phyloP scores from a whole-genome alignment of 2,797 vertebrate species.

The Ptychadena robeensis region DNA sequence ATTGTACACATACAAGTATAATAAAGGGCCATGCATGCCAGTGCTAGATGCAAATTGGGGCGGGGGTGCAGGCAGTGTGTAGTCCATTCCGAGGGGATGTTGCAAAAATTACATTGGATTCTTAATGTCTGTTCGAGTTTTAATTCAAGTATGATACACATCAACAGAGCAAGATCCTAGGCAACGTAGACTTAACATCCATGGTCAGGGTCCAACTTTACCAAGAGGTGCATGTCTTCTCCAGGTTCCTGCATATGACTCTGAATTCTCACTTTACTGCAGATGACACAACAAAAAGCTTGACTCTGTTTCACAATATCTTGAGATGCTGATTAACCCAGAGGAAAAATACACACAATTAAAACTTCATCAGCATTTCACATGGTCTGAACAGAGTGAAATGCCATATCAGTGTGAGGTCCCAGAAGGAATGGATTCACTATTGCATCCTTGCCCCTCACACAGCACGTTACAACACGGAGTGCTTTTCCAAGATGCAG shows the following conservation, averaged over 20 bases:
- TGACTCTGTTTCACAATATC: slow-evolving; percentile 1
- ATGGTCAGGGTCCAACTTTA: not conserved
- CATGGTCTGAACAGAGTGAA: slow-evolving; percentile 30
- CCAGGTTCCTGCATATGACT: slow-evolving; percentile 19
- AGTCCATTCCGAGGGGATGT: slow-evolving; percentile 45
- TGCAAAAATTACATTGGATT: slow-evolving; percentile 38
- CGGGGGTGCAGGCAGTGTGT: slow-evolving; percentile 53
- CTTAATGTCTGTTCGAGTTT: slow-evolving; percentile 41
- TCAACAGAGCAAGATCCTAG: not conserved
- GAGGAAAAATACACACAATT: slow-evolving; percentile 27
- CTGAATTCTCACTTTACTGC: not conserved
- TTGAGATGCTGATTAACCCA: slow-evolving; percentile 25
- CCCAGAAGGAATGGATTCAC: slow-evolving; percentile 60
- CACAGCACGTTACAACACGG: slow-evolving; percentile 59
- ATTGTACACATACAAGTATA: slow-evolving; percentile 56
- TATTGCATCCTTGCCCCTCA: slow-evolving; percentile 59
- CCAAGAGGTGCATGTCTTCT: slow-evolving; percentile 14
- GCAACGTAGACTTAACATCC: not conserved
- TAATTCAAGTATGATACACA: slow-evolving; percentile 40
- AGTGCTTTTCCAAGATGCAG: slow-evolving; percentile 59
- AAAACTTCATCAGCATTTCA: slow-evolving; percentile 48
- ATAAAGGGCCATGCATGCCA: slow-evolving; percentile 56
- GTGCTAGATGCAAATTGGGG: slow-evolving; percentile 47
- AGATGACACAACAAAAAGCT: slow-evolving; percentile 6
- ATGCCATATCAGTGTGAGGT: slow-evolving; percentile 52